A percentile compares a stretch with the other conserved stretches of the same genome.
Conservation (phyloP, 2,113 vertebrate genomes). For the Rynchops niger region DNA sequence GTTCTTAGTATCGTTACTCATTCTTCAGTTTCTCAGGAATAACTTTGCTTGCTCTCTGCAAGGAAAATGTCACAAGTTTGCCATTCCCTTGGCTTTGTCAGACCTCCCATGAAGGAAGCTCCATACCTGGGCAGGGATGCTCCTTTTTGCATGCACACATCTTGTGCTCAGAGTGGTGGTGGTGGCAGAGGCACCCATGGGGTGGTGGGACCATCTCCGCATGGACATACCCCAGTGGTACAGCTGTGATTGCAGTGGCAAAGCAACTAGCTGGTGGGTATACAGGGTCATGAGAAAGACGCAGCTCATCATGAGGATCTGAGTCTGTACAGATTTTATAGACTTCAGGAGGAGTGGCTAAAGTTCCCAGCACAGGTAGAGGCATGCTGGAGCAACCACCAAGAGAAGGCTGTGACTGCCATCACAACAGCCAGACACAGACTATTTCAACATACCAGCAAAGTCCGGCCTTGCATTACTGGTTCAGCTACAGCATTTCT, state of each 20-base stretch:
- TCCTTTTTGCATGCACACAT: background rate
- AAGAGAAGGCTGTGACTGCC: background rate
- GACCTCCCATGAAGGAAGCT: background rate
- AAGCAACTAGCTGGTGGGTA: background rate
- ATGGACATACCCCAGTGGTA: rapidly evolving
- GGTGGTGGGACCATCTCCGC: background rate
- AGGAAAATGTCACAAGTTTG: background rate
- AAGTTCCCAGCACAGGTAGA: background rate
- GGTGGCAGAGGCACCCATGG: background rate
- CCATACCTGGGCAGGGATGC: background rate
- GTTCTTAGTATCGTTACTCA: background rate
- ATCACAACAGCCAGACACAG: background rate
- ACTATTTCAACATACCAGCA: background rate
- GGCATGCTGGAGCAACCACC: background rate
- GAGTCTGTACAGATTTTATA: background rate
- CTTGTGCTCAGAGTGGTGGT: background rate
- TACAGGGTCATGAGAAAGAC: background rate
- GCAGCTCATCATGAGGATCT: background rate
- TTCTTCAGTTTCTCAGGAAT: background rate
- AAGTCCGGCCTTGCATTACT: background rate
- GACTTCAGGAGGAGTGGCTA: background rate
- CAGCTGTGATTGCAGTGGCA: background rate
- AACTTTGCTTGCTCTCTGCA: background rate
- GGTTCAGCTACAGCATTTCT: background rate
- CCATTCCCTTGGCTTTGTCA: background rate